These are phyloP conservation scores for Mellilla xanthometata DNA, from an alignment of 2,888 invertebrate species.

Conservation along the genomic window DNA sequence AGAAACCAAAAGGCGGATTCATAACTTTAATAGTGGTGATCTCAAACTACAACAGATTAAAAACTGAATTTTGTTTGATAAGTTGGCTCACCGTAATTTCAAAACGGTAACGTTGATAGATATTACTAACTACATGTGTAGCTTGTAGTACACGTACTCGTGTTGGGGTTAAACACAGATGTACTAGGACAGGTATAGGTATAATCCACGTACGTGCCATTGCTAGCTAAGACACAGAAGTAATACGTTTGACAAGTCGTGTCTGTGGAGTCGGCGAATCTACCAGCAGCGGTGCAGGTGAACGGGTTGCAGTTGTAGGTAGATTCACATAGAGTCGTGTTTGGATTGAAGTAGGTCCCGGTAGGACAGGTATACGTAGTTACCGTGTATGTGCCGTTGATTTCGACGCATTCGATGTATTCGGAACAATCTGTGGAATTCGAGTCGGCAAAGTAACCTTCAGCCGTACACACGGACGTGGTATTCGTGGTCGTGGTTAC, in stretches of 20 bases:
- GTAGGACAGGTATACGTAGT: conserved; percentile 54
- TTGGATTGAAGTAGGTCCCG: conserved; percentile 56
- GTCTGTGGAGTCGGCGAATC: conserved; percentile 62
- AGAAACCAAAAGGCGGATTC: no score
- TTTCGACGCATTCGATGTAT: conserved; percentile 59
- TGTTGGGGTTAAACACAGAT: conserved; percentile 62
- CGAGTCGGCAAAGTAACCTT: conserved; percentile 59
- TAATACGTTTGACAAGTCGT: conserved; percentile 64
- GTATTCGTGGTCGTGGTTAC: conserved; percentile 35
- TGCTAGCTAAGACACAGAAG: conserved; percentile 52
- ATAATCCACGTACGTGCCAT: conserved; percentile 51
- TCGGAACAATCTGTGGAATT: conserved; percentile 52
- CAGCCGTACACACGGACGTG: conserved; percentile 50
- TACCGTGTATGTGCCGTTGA: conserved; percentile 50
- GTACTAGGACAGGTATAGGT: conserved; percentile 65
- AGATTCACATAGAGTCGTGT: conserved; percentile 58
- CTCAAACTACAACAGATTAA: no score
- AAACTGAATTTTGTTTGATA: no score
- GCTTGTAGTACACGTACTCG: conserved; percentile 56
- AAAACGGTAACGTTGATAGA: neutral
- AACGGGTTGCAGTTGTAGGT: conserved; percentile 53
- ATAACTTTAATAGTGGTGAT: no score
- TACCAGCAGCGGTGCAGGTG: conserved; percentile 59
- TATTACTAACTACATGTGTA: conserved; percentile 55
- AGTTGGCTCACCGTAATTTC: neutral